Evolutionary conservation across 2,888 invertebrate species (phyloP).

Genomic region (Philereme vetulata): DNA sequence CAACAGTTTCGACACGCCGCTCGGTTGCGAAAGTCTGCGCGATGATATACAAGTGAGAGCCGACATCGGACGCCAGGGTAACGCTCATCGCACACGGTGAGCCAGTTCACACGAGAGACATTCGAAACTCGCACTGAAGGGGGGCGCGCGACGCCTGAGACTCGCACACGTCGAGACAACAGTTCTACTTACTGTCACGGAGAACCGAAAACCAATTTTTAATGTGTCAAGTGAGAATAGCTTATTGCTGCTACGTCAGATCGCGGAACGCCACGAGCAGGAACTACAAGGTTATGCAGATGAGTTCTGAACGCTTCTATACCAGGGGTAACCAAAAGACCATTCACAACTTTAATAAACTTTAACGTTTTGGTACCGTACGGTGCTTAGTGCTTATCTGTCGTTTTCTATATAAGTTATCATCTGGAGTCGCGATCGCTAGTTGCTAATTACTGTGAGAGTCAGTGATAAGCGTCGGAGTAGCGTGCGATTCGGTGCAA

Average conservation of each 20-base stretch:
- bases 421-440: constrained; percentile 79
- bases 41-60: constrained; percentile 84
- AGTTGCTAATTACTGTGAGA: constrained; percentile 81
- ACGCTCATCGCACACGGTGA: constrained; percentile 81
- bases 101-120: constrained; percentile 78
- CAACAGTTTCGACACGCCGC: constrained; percentile 76
- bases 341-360: constrained; percentile 84
- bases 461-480: constrained; percentile 75
- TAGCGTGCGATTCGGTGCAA: constrained; percentile 47
- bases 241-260: constrained; percentile 83
- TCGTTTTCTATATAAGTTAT: constrained; percentile 71
- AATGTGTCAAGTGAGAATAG: constrained; percentile 84
- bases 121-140: constrained; percentile 77
- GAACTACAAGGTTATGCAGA: constrained; percentile 84
- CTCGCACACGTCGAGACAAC: constrained; percentile 73
- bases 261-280: constrained; percentile 81
- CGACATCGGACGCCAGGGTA: constrained; percentile 73
- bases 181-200: constrained; percentile 71
- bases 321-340: constrained; percentile 83
- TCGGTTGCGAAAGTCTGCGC: constrained; percentile 82
- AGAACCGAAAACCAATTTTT: constrained; percentile 80
- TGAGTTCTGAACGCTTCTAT: constrained; percentile 84
- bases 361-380: constrained; percentile 75
- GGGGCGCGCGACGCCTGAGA: constrained; percentile 79
- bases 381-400: constrained; percentile 78